Evolutionary conservation across 2,113 vertebrate species (phyloP).

Genomic region (Poeciliopsis turrubarensis): DNA sequence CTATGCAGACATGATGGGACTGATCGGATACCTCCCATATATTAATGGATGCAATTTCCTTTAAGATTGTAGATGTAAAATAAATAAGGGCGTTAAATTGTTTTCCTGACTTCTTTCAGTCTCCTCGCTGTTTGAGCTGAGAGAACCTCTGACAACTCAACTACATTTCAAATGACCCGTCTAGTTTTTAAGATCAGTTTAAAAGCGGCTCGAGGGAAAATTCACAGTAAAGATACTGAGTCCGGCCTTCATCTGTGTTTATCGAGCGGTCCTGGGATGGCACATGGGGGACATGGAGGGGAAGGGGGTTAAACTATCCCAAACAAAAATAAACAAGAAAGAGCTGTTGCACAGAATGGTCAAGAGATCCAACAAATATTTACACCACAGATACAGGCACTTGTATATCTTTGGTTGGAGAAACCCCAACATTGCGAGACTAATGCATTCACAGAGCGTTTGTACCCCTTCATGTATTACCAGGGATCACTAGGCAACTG

Average conservation of each 20-base stretch:
- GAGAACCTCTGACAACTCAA: neutral
- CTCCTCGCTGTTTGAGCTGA: neutral
- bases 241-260: constrained; percentile 29
- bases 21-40: neutral
- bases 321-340: constrained; percentile 9
- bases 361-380: constrained; percentile 90
- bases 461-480: constrained; percentile 78
- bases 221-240: neutral
- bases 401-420: constrained; percentile 99
- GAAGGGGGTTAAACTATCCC: constrained; percentile 40
- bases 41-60: neutral
- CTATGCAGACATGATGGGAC: neutral
- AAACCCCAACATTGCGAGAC: constrained; percentile 95
- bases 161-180: neutral
- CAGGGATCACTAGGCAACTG: constrained; percentile 89
- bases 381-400: constrained; percentile 99
- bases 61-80: neutral
- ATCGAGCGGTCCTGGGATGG: constrained; percentile 66
- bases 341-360: constrained; percentile 69
- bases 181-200: constrained; percentile 1
- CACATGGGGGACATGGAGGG: constrained; percentile 47
- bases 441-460: constrained; percentile 89
- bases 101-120: neutral
- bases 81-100: neutral
- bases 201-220: neutral